Percentiles rank a stretch among this genome's conserved stretches.
Conservation (phyloP, 2,797 vertebrate species). For the Lithobates sylvaticus region DNA sequence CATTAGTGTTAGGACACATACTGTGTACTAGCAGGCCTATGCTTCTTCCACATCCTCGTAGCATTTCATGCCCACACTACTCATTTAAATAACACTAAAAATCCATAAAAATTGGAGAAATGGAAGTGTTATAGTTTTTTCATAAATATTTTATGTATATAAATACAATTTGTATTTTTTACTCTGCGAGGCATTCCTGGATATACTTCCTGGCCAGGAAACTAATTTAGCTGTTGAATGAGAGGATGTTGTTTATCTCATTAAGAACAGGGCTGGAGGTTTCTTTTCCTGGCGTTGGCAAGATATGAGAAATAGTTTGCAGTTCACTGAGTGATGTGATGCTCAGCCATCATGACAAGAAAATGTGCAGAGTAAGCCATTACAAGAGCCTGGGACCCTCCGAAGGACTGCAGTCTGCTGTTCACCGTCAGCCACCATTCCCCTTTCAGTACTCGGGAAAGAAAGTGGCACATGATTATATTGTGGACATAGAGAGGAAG, state of each 20-base stretch:
- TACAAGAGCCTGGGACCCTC: constrained; percentile 4
- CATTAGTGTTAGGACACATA: too few species aligned
- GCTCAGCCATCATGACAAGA: constrained; percentile 43
- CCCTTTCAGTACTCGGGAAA: not conserved
- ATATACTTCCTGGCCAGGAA: constrained; percentile 9
- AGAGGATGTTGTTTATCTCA: constrained; percentile 34
- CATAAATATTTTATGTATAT: not conserved
- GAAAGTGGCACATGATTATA: not conserved
- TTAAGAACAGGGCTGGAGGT: constrained; percentile 29
- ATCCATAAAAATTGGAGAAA: too few species aligned
- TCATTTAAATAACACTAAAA: too few species aligned
- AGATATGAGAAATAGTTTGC: constrained; percentile 58
- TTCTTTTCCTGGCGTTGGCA: constrained; percentile 20
- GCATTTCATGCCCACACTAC: too few species aligned
- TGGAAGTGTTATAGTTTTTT: too few species aligned
- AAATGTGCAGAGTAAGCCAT: constrained; percentile 41
- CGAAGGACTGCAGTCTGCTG: not conserved
- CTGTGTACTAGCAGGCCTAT: too few species aligned
- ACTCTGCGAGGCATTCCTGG: not conserved
- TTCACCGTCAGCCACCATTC: not conserved
- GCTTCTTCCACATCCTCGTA: too few species aligned
- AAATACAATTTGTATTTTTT: not conserved
- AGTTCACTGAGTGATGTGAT: constrained; percentile 53
- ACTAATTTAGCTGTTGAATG: constrained; percentile 25
- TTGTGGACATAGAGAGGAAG: not conserved